phyloP scores from a whole-genome alignment of 2,113 vertebrate genomes.

The Oreotragus oreotragus region DNA sequence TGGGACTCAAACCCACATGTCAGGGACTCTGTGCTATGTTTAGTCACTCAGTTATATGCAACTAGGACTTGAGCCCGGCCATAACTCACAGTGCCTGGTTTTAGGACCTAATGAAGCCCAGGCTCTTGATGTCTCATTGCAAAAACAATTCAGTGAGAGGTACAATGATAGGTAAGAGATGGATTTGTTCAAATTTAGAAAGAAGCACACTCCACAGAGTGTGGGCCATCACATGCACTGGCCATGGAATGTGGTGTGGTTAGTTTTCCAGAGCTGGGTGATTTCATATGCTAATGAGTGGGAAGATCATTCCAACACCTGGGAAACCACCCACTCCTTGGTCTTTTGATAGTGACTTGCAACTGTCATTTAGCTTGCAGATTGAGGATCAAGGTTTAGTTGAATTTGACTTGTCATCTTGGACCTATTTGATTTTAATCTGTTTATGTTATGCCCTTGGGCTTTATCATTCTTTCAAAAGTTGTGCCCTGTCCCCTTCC shows the following conservation, averaged over 20 bases:
- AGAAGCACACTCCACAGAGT: too few species aligned
- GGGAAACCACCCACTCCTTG: neutral
- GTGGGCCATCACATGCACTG: too few species aligned
- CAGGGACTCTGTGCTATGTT: neutral
- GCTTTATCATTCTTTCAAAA: neutral
- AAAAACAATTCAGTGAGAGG: too few species aligned
- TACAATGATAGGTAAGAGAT: too few species aligned
- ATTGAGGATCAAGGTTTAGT: neutral
- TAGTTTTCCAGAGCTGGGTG: neutral
- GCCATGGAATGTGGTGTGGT: too few species aligned
- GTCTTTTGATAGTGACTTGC: neutral
- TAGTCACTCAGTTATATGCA: neutral
- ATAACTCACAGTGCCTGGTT: neutral
- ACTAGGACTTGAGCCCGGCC: neutral
- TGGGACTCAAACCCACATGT: neutral
- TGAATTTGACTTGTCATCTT: neutral
- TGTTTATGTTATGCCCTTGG: neutral
- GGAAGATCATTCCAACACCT: neutral
- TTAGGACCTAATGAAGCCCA: neutral
- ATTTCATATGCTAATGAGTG: neutral
- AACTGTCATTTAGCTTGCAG: neutral
- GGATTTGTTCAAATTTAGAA: too few species aligned
- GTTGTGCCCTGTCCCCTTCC: neutral
- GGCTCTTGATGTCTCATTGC: neutral
- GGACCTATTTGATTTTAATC: neutral